Base-by-base conservation (phyloP, 2,888 invertebrate genomes). In the Eretmocerus hayati region DNA sequence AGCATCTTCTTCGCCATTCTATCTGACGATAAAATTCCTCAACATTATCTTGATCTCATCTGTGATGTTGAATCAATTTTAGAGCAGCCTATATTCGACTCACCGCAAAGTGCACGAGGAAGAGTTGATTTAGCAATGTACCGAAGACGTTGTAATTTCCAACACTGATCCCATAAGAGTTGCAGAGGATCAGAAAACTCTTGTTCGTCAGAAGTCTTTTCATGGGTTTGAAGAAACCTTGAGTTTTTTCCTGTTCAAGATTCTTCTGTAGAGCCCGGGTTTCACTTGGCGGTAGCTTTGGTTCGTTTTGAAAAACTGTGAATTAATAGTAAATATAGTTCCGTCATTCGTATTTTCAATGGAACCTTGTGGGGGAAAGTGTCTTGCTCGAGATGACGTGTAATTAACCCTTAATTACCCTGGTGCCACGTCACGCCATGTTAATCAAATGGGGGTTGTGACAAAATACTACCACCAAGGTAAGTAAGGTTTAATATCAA, bases 131-230 rank as follows among this genome's bases (percentile, higher is more conserved):
- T 18, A 76, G 75, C 20, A 85, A 72, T 0, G 86, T 87, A 1
- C 82, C 81, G 43, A 85, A 75, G 2, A 81, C 83, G 65, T 85
- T 85, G 63, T 84, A 80, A 6, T 81, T 82, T 1, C 85, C 86
- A 13, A 83, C 80, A 64, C 83, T 85, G 44, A 86, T 71, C 21
- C 86, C 83, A 58, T 84, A 83, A 1, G 82, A 78, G 30, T 81
- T 63, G 46, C 80, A 75, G 2, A 84, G 73, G 4, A 81, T 63
- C 38, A 80, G 57, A 59, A 79, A 83, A 42, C 75, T 75, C 41
- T 66, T 66, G 59, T 83, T 79, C 21, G 65, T 74, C 32, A 79
- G 58, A 5, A 85, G 73, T 31, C 77, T 72, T 54, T 70, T 72
- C 31, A 76, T 54, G 3, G 73, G 78, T 19, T 42, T 45, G 1